Evolutionary conservation across 2,113 vertebrate genomes (phyloP), one percentile per base, ranked within the genome.

Genomic region (Zosterops lateralis): DNA sequence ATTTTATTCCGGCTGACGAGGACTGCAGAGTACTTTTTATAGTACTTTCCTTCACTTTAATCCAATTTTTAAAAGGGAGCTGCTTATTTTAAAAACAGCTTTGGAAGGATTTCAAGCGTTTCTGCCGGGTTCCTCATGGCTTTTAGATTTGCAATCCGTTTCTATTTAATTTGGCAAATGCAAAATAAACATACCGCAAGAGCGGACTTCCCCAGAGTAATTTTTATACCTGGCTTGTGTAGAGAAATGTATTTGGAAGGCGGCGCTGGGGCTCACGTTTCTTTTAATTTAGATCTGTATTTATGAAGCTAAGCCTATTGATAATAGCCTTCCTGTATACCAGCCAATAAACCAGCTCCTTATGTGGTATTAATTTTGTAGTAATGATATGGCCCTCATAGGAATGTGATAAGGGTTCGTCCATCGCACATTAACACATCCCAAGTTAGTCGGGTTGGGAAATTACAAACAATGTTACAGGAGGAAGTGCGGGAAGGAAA

Each of bases 321-420:
- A 96, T 95, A 96, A 94, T 95, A 90, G 87, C 84, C 38, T 94
- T 96, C 68, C 92, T 93, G 86, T 92, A 88, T 61, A 83, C 80
- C 76, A 57, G 91, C 86, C 93, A 93, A 94, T 96, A 97, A 97
- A 97, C 75, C 25, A 40, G 89, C 72, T 92, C 82, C 94, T 91
- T 95, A 84, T 71, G 76, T 34, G 90, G 95, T 77, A 97, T 96
- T 96, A 95, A 95, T 96, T 96, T 96, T 94, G 87, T 75, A 92
- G 92, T 81, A 80, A 82, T 62, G 93, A 91, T 96, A 95, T 18
- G 82, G 67, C 67, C 70, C 93, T 95, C 95, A 16, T 38, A 97
- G 94, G 96, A 96, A 92, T 84, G 93, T 95, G 96, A 96, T 93
- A 96, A 97, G 75, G 58, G 31, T 84, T 90, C 93, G 95, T 95